Evolutionary conservation across 2,888 invertebrate species (phyloP).

Genomic region (Dynastes hyllus): DNA sequence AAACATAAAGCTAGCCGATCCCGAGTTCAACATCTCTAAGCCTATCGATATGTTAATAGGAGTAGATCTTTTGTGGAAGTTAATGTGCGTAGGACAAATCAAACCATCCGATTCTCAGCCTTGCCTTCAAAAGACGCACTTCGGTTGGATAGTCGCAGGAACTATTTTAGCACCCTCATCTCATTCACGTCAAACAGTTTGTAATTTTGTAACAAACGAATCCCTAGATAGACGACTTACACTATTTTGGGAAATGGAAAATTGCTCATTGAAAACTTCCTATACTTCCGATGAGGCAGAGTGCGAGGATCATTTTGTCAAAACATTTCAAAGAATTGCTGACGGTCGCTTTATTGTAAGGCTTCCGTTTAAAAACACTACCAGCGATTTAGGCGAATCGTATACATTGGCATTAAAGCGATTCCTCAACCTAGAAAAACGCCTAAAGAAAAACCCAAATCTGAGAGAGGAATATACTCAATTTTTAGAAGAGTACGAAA

Average conservation of each 20-base stretch:
- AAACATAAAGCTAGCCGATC: slow-evolving; percentile 32
- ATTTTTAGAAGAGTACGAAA: not conserved
- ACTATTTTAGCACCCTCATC: no score
- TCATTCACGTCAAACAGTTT: no score
- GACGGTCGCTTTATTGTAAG: not conserved
- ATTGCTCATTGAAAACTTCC: no score
- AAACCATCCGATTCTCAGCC: not conserved
- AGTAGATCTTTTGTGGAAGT: slow-evolving; percentile 1
- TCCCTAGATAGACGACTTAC: no score
- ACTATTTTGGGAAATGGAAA: no score
- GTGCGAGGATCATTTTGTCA: no score
- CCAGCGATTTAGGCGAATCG: slow-evolving; percentile 16
- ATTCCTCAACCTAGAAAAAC: slow-evolving; percentile 14
- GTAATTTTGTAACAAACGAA: no score
- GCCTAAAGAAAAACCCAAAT: not conserved
- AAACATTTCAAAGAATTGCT: no score
- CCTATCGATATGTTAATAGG: slow-evolving; percentile 33
- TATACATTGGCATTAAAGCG: slow-evolving; percentile 3
- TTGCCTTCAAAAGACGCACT: not conserved
- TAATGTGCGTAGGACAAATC: slow-evolving; percentile 23
- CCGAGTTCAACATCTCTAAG: slow-evolving; percentile 9
- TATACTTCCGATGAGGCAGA: no score
- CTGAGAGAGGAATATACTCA: not conserved
- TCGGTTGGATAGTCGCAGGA: no score
- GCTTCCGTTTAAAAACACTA: not conserved